A percentile compares a stretch with the other conserved stretches of the same genome.
Conservation (phyloP, 2,888 invertebrate species). For the Drosophila putrida region DNA sequence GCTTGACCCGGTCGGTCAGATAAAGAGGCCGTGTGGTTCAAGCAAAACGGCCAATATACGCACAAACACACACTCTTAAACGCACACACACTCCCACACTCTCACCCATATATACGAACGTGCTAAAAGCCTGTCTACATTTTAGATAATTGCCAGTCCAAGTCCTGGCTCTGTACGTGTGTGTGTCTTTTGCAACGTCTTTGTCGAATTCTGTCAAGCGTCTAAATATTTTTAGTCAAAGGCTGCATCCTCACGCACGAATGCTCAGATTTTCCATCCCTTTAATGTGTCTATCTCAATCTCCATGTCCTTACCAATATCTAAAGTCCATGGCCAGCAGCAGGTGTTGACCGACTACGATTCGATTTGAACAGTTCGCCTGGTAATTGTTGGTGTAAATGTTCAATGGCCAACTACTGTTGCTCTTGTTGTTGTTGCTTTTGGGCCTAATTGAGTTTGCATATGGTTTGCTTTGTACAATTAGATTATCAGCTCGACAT, state of each 20-base stretch:
- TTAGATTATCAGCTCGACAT: conserved; percentile 50
- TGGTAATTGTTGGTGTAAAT: conserved; percentile 49
- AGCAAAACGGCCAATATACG: conserved; percentile 28
- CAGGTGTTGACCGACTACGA: conserved; percentile 58
- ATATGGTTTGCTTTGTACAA: conserved; percentile 66
- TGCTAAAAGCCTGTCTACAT: conserved; percentile 48
- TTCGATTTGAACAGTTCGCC: conserved; percentile 38
- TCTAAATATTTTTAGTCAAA: conserved; percentile 67
- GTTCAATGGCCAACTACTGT: conserved; percentile 29
- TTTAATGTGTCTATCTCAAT: conserved; percentile 1
- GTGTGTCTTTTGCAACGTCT: conserved; percentile 40
- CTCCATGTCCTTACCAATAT: conserved; percentile 3
- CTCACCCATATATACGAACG: neutral
- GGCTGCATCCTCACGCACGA: conserved; percentile 56
- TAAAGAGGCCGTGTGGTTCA: conserved; percentile 56
- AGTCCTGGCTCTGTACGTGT: conserved; percentile 14
- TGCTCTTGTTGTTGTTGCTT: conserved; percentile 19
- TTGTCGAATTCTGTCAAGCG: conserved; percentile 55
- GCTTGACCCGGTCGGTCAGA: conserved; percentile 73
- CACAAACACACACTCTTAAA: neutral
- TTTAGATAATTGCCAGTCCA: conserved; percentile 58
- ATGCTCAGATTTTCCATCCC: conserved; percentile 19
- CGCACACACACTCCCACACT: neutral
- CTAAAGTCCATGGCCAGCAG: conserved; percentile 15
- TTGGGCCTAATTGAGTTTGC: conserved; percentile 65